A percentile compares a stretch with the other conserved stretches of the same genome.
phyloP scores from a whole-genome alignment of 2,113 vertebrate genomes.

The Notothenia coriiceps region DNA sequence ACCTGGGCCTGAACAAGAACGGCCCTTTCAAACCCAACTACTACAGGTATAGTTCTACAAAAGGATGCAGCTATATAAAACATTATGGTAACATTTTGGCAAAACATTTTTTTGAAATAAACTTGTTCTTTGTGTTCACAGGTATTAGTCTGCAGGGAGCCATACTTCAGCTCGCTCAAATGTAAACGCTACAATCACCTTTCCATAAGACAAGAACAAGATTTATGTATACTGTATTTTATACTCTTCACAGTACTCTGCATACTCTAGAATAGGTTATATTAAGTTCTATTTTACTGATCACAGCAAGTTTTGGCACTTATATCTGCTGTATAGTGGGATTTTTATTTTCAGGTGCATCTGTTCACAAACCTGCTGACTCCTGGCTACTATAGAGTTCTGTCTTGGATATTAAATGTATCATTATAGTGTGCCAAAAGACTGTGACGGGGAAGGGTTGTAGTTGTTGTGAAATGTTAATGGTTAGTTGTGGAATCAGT shows the following conservation, averaged over 20 bases:
- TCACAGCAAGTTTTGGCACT: conserved; percentile 17
- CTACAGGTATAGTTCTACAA: conserved; percentile 87
- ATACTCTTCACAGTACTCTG: conserved; percentile 33
- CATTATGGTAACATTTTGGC: neutral
- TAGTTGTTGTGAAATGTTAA: conserved; percentile 27
- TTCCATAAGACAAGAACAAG: conserved; percentile 20
- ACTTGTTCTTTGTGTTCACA: conserved; percentile 54
- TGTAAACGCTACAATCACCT: conserved; percentile 20
- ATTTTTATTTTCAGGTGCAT: conserved; percentile 28
- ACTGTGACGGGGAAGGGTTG: conserved; percentile 30
- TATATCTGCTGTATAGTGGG: conserved; percentile 3
- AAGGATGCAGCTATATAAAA: neutral
- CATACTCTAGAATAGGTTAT: conserved; percentile 1
- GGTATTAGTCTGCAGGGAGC: conserved; percentile 72
- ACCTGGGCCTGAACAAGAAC: conserved; percentile 97
- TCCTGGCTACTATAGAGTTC: conserved; percentile 11
- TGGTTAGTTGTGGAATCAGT: conserved; percentile 21
- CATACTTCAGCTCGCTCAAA: conserved; percentile 6
- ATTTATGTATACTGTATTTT: conserved; percentile 55
- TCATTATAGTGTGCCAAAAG: conserved; percentile 69
- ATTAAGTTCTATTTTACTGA: conserved; percentile 42
- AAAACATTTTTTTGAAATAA: neutral
- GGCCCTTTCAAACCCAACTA: conserved; percentile 99
- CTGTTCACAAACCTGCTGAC: conserved; percentile 22
- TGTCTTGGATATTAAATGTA: conserved; percentile 21